Evolutionary conservation across 1,140 invertebrate genomes (phyloP).

Genomic region (Trichoplusia ni): DNA sequence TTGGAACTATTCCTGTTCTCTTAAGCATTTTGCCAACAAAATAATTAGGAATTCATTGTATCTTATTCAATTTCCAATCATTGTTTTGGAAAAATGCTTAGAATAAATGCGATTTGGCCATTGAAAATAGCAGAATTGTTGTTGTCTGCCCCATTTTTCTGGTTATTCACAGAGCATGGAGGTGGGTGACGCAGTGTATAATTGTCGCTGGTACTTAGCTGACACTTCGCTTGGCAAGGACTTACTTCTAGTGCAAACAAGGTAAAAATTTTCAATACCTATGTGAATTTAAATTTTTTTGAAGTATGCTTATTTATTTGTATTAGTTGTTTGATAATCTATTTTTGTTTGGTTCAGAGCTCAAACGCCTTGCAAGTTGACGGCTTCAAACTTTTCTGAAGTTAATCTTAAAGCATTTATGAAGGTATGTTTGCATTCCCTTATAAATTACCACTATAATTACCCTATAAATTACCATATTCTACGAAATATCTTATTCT

Average conservation of each 20-base stretch:
- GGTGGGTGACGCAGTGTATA: conserved; percentile 43
- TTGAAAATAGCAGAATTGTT: too few species aligned
- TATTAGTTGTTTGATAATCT: neutral
- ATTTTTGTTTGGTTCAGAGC: conserved; percentile 35
- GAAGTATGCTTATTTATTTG: neutral
- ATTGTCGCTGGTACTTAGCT: conserved; percentile 48
- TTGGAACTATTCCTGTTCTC: too few species aligned
- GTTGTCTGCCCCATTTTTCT: neutral
- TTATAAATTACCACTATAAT: neutral
- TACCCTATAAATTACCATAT: too few species aligned
- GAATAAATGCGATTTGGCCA: too few species aligned
- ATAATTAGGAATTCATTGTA: too few species aligned
- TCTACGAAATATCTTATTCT: too few species aligned
- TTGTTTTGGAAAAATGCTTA: too few species aligned
- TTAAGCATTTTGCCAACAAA: too few species aligned
- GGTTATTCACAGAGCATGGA: conserved; percentile 39
- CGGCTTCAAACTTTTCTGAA: conserved; percentile 50
- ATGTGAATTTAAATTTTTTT: neutral
- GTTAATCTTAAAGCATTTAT: conserved; percentile 52
- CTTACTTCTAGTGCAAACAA: conserved; percentile 45
- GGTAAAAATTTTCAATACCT: conserved; percentile 34
- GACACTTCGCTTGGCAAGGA: conserved; percentile 35
- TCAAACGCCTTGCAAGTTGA: conserved; percentile 50
- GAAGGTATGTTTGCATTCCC: conserved; percentile 24
- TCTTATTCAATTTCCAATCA: too few species aligned